Percentiles rank a stretch among this genome's conserved stretches.
phyloP scores from a whole-genome alignment of 2,113 vertebrate species.

The Zosterops borbonicus region DNA sequence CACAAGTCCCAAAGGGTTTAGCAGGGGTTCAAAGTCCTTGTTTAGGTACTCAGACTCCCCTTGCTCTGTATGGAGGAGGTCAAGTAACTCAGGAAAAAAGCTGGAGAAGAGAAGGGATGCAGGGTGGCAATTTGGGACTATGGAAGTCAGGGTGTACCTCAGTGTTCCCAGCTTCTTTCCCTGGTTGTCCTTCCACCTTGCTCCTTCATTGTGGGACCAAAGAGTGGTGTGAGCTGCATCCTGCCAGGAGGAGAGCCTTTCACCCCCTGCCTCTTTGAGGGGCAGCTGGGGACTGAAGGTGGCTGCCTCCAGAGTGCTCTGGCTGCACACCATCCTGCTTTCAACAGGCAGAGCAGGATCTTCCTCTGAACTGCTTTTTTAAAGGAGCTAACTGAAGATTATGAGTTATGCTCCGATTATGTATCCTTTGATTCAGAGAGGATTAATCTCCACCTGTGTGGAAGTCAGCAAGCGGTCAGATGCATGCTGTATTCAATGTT shows the following conservation, averaged over 20 bases:
- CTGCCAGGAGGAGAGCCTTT: rapidly evolving
- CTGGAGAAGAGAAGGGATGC: background rate
- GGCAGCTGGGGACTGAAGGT: background rate
- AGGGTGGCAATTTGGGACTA: background rate
- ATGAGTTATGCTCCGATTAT: background rate
- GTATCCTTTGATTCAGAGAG: background rate
- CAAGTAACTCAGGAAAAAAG: background rate
- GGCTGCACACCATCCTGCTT: background rate
- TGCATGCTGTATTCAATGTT: background rate
- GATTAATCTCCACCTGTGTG: background rate
- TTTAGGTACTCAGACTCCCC: background rate
- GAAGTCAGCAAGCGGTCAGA: background rate
- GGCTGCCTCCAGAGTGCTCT: background rate
- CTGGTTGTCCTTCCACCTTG: background rate
- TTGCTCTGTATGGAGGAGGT: background rate
- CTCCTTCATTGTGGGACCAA: background rate
- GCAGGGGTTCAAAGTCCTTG: background rate
- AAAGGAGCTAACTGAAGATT: background rate
- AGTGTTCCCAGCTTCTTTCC: background rate
- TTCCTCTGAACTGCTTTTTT: background rate
- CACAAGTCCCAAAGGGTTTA: background rate
- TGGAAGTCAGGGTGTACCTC: background rate
- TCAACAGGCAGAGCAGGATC: background rate
- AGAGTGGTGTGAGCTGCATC: background rate
- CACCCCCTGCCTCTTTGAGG: background rate